phyloP scores from a whole-genome alignment of 2,113 vertebrate genomes.

The Malaclemys terrapin region DNA sequence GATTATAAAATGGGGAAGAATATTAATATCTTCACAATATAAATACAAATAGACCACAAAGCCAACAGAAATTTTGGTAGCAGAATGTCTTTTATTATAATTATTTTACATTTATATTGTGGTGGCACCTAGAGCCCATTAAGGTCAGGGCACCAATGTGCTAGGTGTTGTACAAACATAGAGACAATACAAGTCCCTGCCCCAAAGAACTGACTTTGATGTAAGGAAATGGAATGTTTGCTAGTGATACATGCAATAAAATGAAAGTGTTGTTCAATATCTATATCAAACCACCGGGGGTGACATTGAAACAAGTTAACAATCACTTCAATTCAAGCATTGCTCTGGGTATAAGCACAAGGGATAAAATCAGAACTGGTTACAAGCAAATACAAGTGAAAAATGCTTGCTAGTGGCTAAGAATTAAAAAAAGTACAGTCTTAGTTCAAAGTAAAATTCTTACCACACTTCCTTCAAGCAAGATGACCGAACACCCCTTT shows the following conservation, averaged over 20 bases:
- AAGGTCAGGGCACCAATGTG: neutral
- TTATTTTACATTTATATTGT: neutral
- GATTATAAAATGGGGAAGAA: neutral
- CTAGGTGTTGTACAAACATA: neutral
- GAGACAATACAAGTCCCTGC: neutral
- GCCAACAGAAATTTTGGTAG: neutral
- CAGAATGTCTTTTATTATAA: slow-evolving; percentile 8
- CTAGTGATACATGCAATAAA: neutral
- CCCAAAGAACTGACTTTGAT: neutral
- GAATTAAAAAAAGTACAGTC: neutral
- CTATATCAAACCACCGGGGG: neutral
- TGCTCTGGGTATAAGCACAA: neutral
- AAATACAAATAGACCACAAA: slow-evolving; percentile 7
- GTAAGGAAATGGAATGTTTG: neutral
- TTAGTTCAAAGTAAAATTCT: neutral
- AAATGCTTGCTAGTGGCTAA: neutral
- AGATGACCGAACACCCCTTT: neutral
- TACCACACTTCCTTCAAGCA: neutral
- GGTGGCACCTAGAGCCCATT: neutral
- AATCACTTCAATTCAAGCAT: neutral
- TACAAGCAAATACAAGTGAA: neutral
- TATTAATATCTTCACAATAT: neutral
- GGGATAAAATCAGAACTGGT: neutral
- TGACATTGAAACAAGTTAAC: neutral
- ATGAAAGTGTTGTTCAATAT: neutral